phyloP scores from a whole-genome alignment of 2,797 vertebrate genomes.

The Streptopelia turtur region DNA sequence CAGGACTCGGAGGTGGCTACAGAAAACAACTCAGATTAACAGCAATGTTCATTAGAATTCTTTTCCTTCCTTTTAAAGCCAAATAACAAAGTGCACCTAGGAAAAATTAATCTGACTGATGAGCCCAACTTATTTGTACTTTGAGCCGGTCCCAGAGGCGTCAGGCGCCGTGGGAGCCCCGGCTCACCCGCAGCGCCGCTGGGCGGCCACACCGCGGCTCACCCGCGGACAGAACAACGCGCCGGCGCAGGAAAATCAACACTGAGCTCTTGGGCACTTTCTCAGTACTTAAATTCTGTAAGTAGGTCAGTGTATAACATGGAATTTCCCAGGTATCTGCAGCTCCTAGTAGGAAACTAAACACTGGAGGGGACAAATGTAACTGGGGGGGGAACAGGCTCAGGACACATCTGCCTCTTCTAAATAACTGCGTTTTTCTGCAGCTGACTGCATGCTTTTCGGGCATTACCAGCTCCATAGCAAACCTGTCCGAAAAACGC shows the following conservation, averaged over 20 bases:
- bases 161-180: too few relatives aligned
- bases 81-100: neutral
- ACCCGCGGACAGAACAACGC: accelerated
- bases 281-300: neutral
- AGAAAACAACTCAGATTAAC: constrained; percentile 9
- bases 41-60: neutral
- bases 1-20: neutral
- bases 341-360: neutral
- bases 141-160: neutral
- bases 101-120: neutral
- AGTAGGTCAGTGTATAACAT: constrained; percentile 3
- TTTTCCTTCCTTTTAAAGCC: neutral
- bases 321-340: constrained; percentile 6
- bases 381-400: neutral
- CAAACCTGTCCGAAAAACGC: too few relatives aligned
- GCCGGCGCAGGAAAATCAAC: neutral
- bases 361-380: neutral
- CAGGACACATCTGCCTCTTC: too few relatives aligned
- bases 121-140: neutral
- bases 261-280: neutral
- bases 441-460: too few relatives aligned
- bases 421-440: too few relatives aligned
- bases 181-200: accelerated
- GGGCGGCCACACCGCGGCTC: neutral
- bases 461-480: too few relatives aligned